Conservation (phyloP, 1,140 invertebrate genomes). For the Bombus consobrinus region DNA sequence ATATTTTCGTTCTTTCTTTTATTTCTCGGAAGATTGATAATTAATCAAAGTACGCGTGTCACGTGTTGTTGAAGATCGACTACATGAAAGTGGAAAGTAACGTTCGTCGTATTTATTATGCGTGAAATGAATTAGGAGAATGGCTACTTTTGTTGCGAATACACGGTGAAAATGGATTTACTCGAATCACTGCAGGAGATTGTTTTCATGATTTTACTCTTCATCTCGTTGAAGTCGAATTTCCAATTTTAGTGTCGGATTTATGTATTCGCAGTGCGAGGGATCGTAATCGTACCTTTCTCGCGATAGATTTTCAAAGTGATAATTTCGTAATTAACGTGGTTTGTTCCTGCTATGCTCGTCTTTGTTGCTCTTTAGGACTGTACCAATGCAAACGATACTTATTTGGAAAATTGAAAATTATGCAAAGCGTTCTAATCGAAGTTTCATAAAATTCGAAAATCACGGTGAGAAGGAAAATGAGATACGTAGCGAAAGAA, state of each 20-base stretch:
- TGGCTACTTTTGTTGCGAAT: not conserved
- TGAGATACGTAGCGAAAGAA: too few species aligned
- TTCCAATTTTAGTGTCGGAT: too few species aligned
- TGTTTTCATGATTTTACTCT: too few species aligned
- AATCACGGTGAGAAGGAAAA: not conserved
- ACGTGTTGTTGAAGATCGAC: not conserved
- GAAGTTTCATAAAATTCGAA: not conserved
- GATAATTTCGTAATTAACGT: not conserved
- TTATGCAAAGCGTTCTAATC: too few species aligned
- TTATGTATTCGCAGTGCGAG: too few species aligned
- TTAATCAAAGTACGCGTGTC: not conserved
- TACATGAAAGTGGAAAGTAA: not conserved
- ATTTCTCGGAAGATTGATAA: not conserved
- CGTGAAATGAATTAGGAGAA: too few species aligned
- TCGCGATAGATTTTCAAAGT: too few species aligned
- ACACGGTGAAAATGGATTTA: not conserved
- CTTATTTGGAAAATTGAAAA: not conserved
- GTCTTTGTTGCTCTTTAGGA: not conserved
- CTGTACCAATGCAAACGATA: too few species aligned
- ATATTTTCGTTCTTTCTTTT: not conserved
- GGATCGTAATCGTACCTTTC: rapidly evolving
- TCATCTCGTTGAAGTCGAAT: too few species aligned
- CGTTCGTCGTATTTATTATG: not conserved
- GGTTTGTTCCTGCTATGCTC: not conserved
- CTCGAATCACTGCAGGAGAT: not conserved